phyloP scores from a whole-genome alignment of 2,888 invertebrate species.

The Ceriagrion tenellum region DNA sequence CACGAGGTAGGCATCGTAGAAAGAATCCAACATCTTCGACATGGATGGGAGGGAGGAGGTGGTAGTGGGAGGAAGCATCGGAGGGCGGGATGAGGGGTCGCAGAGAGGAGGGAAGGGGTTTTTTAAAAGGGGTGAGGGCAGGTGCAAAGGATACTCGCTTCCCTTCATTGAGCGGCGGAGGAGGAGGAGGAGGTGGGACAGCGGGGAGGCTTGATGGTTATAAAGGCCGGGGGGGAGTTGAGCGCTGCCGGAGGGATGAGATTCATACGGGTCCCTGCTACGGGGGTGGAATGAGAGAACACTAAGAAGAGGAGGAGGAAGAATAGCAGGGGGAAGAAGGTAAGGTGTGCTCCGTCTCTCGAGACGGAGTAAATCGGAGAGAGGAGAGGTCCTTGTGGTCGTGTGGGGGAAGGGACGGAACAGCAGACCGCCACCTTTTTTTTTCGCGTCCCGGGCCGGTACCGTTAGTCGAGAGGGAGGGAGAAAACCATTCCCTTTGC shows the following conservation, averaged over 20 bases:
- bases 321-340: background rate
- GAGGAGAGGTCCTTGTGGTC: background rate
- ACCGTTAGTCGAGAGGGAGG: background rate
- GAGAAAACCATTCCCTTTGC: background rate
- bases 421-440: background rate
- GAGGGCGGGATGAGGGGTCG: background rate
- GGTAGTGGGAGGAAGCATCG: background rate
- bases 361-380: conserved; percentile 12
- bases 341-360: conserved; percentile 7
- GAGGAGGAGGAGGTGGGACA: background rate
- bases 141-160: conserved; percentile 50
- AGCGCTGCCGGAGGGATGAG: background rate
- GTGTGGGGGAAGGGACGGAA: background rate
- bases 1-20: conserved; percentile 14
- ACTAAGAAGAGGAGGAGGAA: background rate
- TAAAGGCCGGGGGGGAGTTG: background rate
- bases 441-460: conserved; percentile 30
- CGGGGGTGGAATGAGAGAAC: no score
- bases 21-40: background rate
- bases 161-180: conserved; percentile 33
- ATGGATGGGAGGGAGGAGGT: background rate
- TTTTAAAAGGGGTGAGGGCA: conserved; percentile 40
- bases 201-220: background rate
- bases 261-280: no score
- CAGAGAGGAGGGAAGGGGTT: background rate